Evolutionary conservation across 2,888 invertebrate genomes (phyloP), one percentile per base, ranked within the genome.

Genomic region (Lasioglossum pauxillum): DNA sequence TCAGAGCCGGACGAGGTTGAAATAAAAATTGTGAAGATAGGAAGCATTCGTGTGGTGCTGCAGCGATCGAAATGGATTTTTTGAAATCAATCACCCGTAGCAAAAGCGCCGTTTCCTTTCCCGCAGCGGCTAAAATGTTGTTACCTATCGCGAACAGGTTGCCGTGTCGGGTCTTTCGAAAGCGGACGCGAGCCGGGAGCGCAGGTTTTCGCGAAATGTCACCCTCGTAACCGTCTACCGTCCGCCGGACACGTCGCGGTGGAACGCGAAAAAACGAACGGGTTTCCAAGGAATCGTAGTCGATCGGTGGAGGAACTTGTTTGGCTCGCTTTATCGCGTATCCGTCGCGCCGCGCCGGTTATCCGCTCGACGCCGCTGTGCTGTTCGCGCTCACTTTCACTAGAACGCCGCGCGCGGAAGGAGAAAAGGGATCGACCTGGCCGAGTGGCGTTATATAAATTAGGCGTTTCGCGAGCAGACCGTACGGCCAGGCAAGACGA

Each of bases 401-500:
- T 91, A 77, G 83, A 78, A 71, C 80, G 19, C 5, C 60, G 60
- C 78, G 85, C 84, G 82, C 83, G 88, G 84, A 91, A 90, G 90
- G 91, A 90, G 91, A 92, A 91, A 91, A 91, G 91, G 84, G 87
- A 88, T 89, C 92, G 86, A 88, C 77, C 83, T 78, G 89, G 86
- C 85, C 87, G 75, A 57, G 85, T 78, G 76, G 86, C 85, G 91
- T 94, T 94, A 94, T 92, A 93, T 93, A 94, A 94, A 94, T 93
- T 92, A 86, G 90, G 91, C 87, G 89, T 91, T 91, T 90, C 90
- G 83, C 87, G 79, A 78, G 71, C 77, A 75, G 49, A 72, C 77
- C 57, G 57, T 57, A 23, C n/a, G 57, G n/a, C n/a, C 23, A 57
- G n/a, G 57, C 57, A 12, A 57, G n/a, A 10, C 57, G 0, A 4